Evolutionary conservation across 2,113 vertebrate species (phyloP).

Genomic region (Xenopus tropicalis): DNA sequence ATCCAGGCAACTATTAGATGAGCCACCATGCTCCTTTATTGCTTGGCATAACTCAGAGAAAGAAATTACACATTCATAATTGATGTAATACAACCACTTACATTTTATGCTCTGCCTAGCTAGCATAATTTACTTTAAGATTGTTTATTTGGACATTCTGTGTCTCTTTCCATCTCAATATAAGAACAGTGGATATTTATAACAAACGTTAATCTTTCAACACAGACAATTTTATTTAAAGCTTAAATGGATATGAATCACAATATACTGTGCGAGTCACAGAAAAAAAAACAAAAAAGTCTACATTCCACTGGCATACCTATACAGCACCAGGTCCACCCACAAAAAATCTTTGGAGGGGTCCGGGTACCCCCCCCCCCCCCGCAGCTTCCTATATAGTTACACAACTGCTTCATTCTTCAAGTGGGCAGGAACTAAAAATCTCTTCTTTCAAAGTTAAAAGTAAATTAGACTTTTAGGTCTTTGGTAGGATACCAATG

Average conservation of each 20-base stretch:
- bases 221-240: slow-evolving; percentile 29
- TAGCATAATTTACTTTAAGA: slow-evolving; percentile 8
- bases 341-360: too few species aligned
- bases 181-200: slow-evolving; percentile 26
- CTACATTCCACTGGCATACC: too few species aligned
- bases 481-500: too few species aligned
- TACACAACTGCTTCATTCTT: too few species aligned
- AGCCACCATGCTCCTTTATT: slow-evolving; percentile 3
- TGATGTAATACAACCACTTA: slow-evolving; percentile 44
- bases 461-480: too few species aligned
- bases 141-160: slow-evolving; percentile 22
- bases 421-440: neutral
- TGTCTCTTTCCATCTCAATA: slow-evolving; percentile 8
- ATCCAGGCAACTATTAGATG: slow-evolving; percentile 52
- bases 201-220: slow-evolving; percentile 28
- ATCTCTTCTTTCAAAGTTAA: too few species aligned
- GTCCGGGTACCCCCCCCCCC: too few species aligned
- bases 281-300: slow-evolving; percentile 12
- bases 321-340: too few species aligned
- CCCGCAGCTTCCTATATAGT: too few species aligned
- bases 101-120: slow-evolving; percentile 41
- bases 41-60: slow-evolving; percentile 23
- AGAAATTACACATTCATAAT: slow-evolving; percentile 48
- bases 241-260: slow-evolving; percentile 19
- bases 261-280: neutral